Base-by-base conservation (phyloP, 2,888 invertebrate species). In the Nomada lathburiana region DNA sequence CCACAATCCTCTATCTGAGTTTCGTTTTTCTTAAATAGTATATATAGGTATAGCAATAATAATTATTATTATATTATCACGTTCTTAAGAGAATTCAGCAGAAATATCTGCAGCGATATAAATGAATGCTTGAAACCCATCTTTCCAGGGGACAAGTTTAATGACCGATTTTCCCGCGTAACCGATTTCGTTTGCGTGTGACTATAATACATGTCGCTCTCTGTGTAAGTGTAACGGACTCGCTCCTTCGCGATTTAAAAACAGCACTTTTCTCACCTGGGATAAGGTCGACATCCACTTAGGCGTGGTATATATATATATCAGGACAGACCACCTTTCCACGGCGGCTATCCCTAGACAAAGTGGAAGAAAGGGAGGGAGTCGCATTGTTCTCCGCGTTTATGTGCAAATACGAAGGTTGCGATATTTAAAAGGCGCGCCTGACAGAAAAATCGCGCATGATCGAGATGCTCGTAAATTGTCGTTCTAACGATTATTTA, bases 241-340 rank as follows among this genome's bases (percentile, higher is more conserved):
- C 77, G 76, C 68, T 70, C 70, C 73, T 67, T 62, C 18, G 72
- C 64, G 71, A 81, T 81, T 68, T 71, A 63, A 77, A 73, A 16
- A 70, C 55, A 16, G 20, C 16, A 63, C 64, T 81, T 83, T 83
- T 81, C 74, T 77, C 79, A 57, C 52, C 55, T 55, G 77, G 69
- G 73, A 82, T 83, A 83, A 83, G 81, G 83, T 82, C 78, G 76
- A 68, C 74, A 69, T 53, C 73, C 71, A 72, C 63, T 80, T 87
- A 85, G 86, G 86, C 83, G 88, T 88, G 88, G 86, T 83, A 81
- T 80, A 36, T 83, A 81, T 80, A 36, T 53, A 53, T 23, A 78
- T 80, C 80, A 42, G 64, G 57, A 47, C 80, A 59, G 53, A 72
- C 76, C 73, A 74, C 83, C 83, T 83, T 81, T 81, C 70, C 71